Conservation (phyloP, 30 jellyfish, hydroid and myxozoan genomes). For the Rhopilema esculentum region DNA sequence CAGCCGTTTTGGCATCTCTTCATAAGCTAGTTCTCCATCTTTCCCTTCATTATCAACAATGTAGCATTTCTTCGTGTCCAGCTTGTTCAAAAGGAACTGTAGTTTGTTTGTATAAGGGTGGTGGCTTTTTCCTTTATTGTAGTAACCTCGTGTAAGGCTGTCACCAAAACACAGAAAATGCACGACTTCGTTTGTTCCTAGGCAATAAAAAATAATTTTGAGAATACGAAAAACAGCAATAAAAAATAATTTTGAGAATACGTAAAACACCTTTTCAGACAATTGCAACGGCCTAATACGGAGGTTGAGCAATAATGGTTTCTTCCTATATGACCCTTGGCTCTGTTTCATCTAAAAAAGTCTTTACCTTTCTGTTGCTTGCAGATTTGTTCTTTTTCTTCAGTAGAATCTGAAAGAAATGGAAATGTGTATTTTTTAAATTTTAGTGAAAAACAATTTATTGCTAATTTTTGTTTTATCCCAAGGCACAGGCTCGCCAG, state of each 20-base stretch:
- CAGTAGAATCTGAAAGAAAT: conserved; percentile 77
- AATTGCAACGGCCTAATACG: no score
- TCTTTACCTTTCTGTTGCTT: conserved; percentile 83
- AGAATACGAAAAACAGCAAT: not conserved
- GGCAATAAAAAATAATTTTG: no score
- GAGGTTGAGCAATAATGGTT: no score
- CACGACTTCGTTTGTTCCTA: conserved; percentile 88
- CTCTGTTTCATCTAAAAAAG: not conserved
- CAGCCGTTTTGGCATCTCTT: conserved; percentile 92
- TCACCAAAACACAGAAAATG: conserved; percentile 94
- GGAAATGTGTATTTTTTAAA: not conserved
- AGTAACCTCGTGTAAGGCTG: conserved; percentile 95
- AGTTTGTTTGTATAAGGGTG: conserved; percentile 94
- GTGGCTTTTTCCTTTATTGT: conserved; percentile 95
- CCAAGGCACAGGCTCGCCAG: no score
- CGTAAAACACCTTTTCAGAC: not conserved
- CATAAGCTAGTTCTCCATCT: conserved; percentile 96
- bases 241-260: not conserved
- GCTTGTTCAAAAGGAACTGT: conserved; percentile 71
- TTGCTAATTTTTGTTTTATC: no score
- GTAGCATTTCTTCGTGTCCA: conserved; percentile 90
- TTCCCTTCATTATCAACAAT: conserved; percentile 91
- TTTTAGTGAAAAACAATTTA: no score
- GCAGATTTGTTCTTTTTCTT: conserved; percentile 91
- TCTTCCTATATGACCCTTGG: no score